phyloP scores from a whole-genome alignment of 2,888 invertebrate genomes.

The Stenurella melanura region DNA sequence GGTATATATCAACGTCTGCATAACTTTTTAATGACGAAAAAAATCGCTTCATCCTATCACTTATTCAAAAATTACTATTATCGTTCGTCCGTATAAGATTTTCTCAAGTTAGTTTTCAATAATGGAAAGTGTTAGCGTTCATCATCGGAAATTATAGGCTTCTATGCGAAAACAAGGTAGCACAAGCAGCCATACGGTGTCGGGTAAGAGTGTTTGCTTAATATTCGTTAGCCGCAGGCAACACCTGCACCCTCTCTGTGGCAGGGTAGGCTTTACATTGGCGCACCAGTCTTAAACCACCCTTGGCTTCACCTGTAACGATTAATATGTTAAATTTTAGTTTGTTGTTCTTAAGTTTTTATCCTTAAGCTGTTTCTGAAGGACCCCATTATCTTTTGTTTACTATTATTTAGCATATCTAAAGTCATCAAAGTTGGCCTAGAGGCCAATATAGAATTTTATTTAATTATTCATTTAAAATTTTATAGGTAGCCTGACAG shows the following conservation, averaged over 20 bases:
- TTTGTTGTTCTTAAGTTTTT: conserved; percentile 8
- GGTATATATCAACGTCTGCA: too few species aligned
- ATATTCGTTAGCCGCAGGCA: conserved; percentile 63
- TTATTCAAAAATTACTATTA: too few species aligned
- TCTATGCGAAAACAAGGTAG: conserved; percentile 39
- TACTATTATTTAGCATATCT: conserved; percentile 10
- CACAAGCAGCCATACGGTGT: conserved; percentile 24
- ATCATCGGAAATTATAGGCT: conserved; percentile 27
- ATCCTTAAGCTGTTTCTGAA: background rate
- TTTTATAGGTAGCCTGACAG: too few species aligned
- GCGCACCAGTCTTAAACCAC: background rate
- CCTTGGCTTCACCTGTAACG: background rate
- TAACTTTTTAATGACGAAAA: too few species aligned
- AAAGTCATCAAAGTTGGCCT: background rate
- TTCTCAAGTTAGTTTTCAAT: conserved; percentile 16
- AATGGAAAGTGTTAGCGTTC: conserved; percentile 6
- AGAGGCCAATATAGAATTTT: background rate
- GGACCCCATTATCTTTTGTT: conserved; percentile 5
- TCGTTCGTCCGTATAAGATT: background rate
- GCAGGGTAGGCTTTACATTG: background rate
- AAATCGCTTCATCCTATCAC: too few species aligned
- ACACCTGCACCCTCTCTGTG: conserved; percentile 61
- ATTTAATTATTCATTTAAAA: too few species aligned
- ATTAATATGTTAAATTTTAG: background rate
- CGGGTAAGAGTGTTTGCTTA: conserved; percentile 60